Evolutionary conservation across 2,888 invertebrate genomes (phyloP), one percentile per base, ranked within the genome.

Genomic region (Copidosoma aretas): DNA sequence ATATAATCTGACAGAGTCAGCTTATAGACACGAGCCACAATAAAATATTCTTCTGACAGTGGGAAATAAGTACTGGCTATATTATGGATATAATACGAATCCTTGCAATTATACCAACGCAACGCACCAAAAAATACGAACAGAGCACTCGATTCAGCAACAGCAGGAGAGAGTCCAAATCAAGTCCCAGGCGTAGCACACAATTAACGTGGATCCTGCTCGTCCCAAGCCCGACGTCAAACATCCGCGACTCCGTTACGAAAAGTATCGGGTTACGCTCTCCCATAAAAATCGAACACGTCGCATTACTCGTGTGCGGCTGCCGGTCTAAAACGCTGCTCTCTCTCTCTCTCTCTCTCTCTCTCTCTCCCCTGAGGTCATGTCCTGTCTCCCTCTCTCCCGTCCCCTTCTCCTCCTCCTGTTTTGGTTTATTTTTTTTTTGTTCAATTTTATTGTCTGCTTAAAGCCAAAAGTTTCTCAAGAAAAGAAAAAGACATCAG

Each of bases 221-320:
- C 54, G 22, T 17, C 21, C 21, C 25, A 15, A 24, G 46, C 32
- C 1, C 24, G 71, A 68, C 68, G 66, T 66, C 68, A 68, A 71
- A 68, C 39, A 32, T 32, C 63, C 60, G 24, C 60, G 60, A 60
- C 63, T 68, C 68, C 63, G 66, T 71, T 71, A 68, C 60, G 58
- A 68, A 71, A 71, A 71, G 71, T 68, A 68, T 71, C 71, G 22
- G 53, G 65, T 71, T 71, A 68, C 69, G 32, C 41, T 24, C n/a
- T 0, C 43, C 51, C 53, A 8, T 57, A 10, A 60, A 67, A 68
- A 65, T 65, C 62, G 68, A 68, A 68, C 43, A 22, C 22, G 56
- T 51, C 60, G 49, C 14, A 8, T 17, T 41, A 19, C 67, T 24
- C 24, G 52, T 52, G 65, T 39, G 19, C n/a, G 52, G n/a, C 19